phyloP scores from a whole-genome alignment of 2,797 vertebrate genomes.

The Chelmon rostratus region DNA sequence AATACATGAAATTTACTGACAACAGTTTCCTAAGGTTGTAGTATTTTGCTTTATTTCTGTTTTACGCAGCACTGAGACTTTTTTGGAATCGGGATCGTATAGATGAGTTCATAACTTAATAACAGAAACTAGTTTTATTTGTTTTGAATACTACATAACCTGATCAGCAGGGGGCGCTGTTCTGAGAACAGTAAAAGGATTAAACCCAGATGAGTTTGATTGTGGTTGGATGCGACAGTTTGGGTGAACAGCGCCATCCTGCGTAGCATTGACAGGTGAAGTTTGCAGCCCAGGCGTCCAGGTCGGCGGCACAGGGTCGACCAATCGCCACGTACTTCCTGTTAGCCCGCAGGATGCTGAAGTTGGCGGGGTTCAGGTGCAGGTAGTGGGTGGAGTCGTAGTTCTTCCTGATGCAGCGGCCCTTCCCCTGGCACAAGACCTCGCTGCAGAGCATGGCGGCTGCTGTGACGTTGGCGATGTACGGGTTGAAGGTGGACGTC shows the following conservation, averaged over 20 bases:
- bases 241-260: conserved; percentile 48
- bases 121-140: background rate
- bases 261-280: conserved; percentile 89
- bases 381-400: conserved; percentile 87
- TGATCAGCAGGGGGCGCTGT: background rate
- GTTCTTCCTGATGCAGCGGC: conserved; percentile 86
- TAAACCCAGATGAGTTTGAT: conserved; percentile 58
- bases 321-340: conserved; percentile 81
- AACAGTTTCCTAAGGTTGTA: too few relatives aligned
- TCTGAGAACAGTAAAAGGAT: background rate
- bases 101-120: background rate
- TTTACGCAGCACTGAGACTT: too few relatives aligned
- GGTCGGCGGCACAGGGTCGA: conserved; percentile 78
- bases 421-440: conserved; percentile 85
- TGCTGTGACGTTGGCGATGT: conserved; percentile 91
- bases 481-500: conserved; percentile 84
- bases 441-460: conserved; percentile 90
- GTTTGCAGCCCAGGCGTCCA: conserved; percentile 75
- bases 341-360: conserved; percentile 77
- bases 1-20: too few relatives aligned
- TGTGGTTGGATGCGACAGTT: background rate
- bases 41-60: too few relatives aligned
- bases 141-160: too few relatives aligned
- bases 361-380: conserved; percentile 86
- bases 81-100: background rate